A percentile compares a stretch with the other conserved stretches of the same genome.
phyloP scores from a whole-genome alignment of 2,888 invertebrate species.

The Drosophila rubida region DNA sequence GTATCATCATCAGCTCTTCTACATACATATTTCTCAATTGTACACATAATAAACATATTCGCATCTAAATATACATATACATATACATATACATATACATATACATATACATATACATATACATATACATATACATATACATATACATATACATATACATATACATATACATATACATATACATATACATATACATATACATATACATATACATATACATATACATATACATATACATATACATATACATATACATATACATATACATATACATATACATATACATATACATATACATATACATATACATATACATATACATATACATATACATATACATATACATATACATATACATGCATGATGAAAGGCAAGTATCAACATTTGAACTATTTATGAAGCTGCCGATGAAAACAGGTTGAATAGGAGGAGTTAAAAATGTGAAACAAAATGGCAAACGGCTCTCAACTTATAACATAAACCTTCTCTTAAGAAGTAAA shows the following conservation, averaged over 20 bases:
- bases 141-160: not conserved
- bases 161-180: not conserved
- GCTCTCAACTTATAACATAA: too few species aligned
- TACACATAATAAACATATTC: not conserved
- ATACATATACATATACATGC: not conserved
- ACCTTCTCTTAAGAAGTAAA: not conserved
- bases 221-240: conserved; percentile 5
- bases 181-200: not conserved
- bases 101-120: conserved; percentile 1
- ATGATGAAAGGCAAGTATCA: conserved; percentile 17
- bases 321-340: conserved; percentile 1
- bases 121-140: not conserved
- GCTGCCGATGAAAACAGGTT: conserved; percentile 43
- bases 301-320: not conserved
- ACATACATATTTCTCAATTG: too few species aligned
- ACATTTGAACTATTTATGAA: conserved; percentile 34
- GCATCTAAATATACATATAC: not conserved
- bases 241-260: not conserved
- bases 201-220: too few species aligned
- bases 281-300: not conserved
- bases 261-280: not conserved
- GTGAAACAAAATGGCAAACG: conserved; percentile 43
- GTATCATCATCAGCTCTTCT: conserved; percentile 34
- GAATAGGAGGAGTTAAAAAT: conserved; percentile 48
- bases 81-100: not conserved